phyloP scores from a whole-genome alignment of 64 coral and sea anemone genomes.

The Stichodactyla mertensii region DNA sequence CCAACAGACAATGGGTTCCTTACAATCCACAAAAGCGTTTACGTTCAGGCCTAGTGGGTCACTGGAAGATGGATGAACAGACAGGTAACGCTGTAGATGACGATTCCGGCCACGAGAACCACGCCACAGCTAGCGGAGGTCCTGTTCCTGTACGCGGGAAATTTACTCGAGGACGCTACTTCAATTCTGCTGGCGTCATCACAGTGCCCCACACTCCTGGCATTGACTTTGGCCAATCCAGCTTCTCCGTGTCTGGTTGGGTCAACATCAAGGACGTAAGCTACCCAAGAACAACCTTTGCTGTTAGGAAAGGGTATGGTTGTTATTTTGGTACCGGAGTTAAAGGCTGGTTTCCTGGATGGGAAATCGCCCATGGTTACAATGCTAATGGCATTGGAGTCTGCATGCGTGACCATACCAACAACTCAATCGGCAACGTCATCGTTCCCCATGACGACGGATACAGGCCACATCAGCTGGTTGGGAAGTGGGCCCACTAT shows the following conservation, averaged over 20 bases:
- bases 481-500: constrained; percentile 48
- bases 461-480: constrained; percentile 26
- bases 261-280: constrained; percentile 48
- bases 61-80: constrained; percentile 70
- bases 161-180: constrained; percentile 57
- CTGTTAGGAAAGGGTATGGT: constrained; percentile 55
- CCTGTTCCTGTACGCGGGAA: constrained; percentile 28
- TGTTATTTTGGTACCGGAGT: constrained; percentile 51
- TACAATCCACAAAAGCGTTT: background rate
- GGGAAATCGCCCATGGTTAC: constrained; percentile 52
- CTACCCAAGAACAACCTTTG: constrained; percentile 63
- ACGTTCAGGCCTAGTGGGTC: constrained; percentile 23
- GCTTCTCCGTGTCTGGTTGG: constrained; percentile 63
- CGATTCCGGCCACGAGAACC: constrained; percentile 68
- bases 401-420: constrained; percentile 62
- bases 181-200: constrained; percentile 16
- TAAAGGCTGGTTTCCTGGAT: constrained; percentile 38
- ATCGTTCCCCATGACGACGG: constrained; percentile 31
- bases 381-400: constrained; percentile 28
- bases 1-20: constrained; percentile 16
- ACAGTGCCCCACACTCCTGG: constrained; percentile 10
- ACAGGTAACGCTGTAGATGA: constrained; percentile 52
- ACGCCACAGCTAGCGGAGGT: constrained; percentile 31
- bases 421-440: background rate
- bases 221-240: constrained; percentile 52